These are phyloP conservation scores for Eutrigla gurnardus DNA, from an alignment of 2,797 vertebrate species.

Conservation along the genomic window DNA sequence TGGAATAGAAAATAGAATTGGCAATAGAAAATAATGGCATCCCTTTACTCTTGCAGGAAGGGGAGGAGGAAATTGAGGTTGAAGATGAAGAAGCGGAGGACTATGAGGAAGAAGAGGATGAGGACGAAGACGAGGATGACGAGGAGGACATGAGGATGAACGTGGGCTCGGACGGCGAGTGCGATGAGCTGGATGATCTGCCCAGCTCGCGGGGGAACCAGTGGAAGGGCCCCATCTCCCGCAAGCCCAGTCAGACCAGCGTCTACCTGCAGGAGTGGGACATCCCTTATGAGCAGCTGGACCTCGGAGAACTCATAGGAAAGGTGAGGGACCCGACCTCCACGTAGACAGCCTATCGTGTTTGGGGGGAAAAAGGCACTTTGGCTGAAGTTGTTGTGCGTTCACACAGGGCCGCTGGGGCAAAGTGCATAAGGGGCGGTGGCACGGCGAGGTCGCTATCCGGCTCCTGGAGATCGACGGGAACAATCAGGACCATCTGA, in stretches of 20 bases:
- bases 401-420: constrained; percentile 92
- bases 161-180: constrained; percentile 89
- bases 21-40: neutral
- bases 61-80: constrained; percentile 73
- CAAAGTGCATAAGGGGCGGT: constrained; percentile 94
- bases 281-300: constrained; percentile 96
- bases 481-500: constrained; percentile 98
- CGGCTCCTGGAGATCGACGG: constrained; percentile 95
- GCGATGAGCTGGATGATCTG: constrained; percentile 93
- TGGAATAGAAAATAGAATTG: too few relatives aligned
- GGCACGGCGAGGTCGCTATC: constrained; percentile 98
- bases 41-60: constrained; percentile 49
- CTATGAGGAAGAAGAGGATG: constrained; percentile 68
- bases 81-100: constrained; percentile 74
- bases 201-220: constrained; percentile 86
- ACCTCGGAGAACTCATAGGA: constrained; percentile 95
- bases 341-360: constrained; percentile 16
- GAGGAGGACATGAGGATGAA: constrained; percentile 82
- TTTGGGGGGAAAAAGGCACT: fast-evolving
- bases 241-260: constrained; percentile 96
- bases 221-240: constrained; percentile 94
- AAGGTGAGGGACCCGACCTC: constrained; percentile 86
- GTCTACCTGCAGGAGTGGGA: constrained; percentile 99
- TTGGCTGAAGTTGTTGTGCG: neutral
- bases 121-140: constrained; percentile 74